Percentiles rank a stretch among this genome's conserved stretches.
These are phyloP conservation scores for Rhynchonycteris naso DNA, from an alignment of 2,797 vertebrate genomes.

Conservation along the genomic window DNA sequence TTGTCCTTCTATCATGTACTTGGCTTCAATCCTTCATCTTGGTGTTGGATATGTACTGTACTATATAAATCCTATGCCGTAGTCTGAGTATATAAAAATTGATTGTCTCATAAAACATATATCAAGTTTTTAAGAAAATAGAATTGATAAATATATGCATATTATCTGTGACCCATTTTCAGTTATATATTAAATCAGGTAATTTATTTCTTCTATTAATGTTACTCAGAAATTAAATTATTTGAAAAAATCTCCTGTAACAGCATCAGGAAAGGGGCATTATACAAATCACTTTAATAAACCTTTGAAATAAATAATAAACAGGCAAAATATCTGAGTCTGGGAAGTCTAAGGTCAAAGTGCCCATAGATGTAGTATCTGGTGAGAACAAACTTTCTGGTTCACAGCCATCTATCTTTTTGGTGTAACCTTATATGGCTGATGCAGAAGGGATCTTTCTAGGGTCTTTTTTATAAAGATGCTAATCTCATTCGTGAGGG, in stretches of 20 bases:
- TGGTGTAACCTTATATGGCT: not conserved
- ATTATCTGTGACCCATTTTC: not conserved
- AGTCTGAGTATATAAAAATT: not conserved
- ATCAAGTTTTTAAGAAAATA: not conserved
- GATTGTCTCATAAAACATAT: not conserved
- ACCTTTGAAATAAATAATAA: slow-evolving; percentile 80
- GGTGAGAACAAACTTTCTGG: not conserved
- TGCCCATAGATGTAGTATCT: not conserved
- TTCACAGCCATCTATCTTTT: not conserved
- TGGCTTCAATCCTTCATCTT: slow-evolving; percentile 24
- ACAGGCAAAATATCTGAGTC: slow-evolving; percentile 65
- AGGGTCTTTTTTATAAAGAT: not conserved
- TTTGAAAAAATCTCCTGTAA: slow-evolving; percentile 79
- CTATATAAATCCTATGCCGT: not conserved
- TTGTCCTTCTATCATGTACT: not conserved
- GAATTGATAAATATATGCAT: not conserved
- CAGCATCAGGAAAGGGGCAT: slow-evolving; percentile 68
- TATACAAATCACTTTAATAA: slow-evolving; percentile 73
- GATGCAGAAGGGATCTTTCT: not conserved
- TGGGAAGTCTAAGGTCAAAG: not conserved
- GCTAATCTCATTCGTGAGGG: not conserved
- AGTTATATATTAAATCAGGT: slow-evolving; percentile 68
- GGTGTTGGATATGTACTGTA: not conserved
- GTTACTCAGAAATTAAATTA: slow-evolving; percentile 64
- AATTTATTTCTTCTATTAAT: slow-evolving; percentile 77